Conservation (phyloP, 2,113 vertebrate species). For the Thamnophis sirtalis region DNA sequence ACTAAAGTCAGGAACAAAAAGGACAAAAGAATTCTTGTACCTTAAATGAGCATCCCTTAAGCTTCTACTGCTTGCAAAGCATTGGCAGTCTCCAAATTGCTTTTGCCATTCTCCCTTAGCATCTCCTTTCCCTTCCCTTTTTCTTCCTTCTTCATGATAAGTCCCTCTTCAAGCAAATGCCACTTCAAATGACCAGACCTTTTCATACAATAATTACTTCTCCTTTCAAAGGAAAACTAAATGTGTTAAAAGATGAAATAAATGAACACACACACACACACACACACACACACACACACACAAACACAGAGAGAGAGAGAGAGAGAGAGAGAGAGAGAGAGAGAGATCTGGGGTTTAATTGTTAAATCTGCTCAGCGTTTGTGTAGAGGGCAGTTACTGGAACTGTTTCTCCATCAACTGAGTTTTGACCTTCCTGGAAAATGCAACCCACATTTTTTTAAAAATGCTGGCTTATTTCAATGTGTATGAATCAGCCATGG, state of each 20-base stretch:
- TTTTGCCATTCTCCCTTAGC: not conserved
- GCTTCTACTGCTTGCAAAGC: not conserved
- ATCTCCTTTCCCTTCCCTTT: not conserved
- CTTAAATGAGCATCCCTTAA: not conserved
- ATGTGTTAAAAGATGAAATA: not conserved
- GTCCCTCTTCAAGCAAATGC: not conserved
- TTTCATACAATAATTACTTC: not conserved
- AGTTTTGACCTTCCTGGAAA: not conserved
- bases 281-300: too few relatives aligned
- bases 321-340: too few relatives aligned
- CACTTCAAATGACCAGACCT: not conserved
- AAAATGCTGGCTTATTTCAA: not conserved
- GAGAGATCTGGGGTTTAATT: not conserved
- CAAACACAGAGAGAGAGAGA: too few relatives aligned
- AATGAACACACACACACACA: not conserved
- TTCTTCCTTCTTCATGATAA: not conserved
- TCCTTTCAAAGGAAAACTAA: not conserved
- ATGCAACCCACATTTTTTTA: not conserved
- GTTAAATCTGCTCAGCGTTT: not conserved
- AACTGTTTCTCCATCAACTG: not conserved
- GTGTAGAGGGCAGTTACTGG: not conserved
- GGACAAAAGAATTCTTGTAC: not conserved
- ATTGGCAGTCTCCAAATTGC: not conserved
- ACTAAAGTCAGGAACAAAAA: not conserved
- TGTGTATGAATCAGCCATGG: not conserved